Percentiles rank a stretch among this genome's conserved stretches.
phyloP scores from a whole-genome alignment of 2,113 vertebrate genomes.

The Phoenicopterus ruber region DNA sequence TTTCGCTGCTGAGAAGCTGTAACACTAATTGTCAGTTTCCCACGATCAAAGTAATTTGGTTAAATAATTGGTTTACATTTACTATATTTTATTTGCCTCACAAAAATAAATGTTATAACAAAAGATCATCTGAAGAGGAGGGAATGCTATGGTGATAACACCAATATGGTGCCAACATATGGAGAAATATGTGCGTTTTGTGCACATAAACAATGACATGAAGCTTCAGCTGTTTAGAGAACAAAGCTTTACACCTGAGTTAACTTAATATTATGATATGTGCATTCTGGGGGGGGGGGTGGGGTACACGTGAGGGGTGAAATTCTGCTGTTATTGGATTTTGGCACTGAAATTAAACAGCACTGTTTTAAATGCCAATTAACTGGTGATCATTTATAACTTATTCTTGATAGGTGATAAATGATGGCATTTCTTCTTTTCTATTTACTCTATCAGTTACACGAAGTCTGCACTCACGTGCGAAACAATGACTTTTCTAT shows the following conservation, averaged over 20 bases:
- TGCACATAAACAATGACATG: slow-evolving; percentile 20
- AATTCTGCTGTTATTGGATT: background rate
- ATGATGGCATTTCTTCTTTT: background rate
- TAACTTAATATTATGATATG: background rate
- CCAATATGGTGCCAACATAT: slow-evolving; percentile 58
- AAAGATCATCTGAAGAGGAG: slow-evolving; percentile 56
- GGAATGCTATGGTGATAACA: slow-evolving; percentile 42
- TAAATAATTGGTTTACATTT: slow-evolving; percentile 70
- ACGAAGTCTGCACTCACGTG: background rate
- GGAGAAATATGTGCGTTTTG: slow-evolving; percentile 37
- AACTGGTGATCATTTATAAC: background rate
- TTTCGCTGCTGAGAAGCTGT: slow-evolving; percentile 62
- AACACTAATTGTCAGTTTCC: slow-evolving; percentile 67
- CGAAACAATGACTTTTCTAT: background rate
- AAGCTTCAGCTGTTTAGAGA: slow-evolving; percentile 26
- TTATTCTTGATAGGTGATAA: background rate
- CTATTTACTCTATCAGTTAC: background rate
- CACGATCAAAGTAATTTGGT: slow-evolving; percentile 69
- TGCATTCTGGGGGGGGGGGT: background rate
- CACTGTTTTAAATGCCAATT: background rate
- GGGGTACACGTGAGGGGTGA: background rate
- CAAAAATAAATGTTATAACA: slow-evolving; percentile 54
- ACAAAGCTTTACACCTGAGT: slow-evolving; percentile 39
- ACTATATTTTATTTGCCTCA: slow-evolving; percentile 64
- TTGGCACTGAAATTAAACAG: background rate